Conservation (phyloP, 2,797 vertebrate species). For the Xenentodon cancila region DNA sequence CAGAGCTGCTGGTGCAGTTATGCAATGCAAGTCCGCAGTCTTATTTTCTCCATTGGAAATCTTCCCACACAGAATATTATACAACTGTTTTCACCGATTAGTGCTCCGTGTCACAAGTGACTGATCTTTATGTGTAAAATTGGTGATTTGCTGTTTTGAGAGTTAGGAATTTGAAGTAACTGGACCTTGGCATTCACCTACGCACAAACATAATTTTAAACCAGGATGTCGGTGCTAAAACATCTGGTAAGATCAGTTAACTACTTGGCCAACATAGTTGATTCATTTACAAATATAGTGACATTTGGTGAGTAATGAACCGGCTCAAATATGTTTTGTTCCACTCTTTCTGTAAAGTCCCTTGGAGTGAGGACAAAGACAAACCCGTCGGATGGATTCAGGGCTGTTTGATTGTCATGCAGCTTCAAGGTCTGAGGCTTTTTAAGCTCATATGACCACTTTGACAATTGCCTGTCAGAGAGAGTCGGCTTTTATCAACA, state of each 20-base stretch:
- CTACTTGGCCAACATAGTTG: background rate
- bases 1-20: no score
- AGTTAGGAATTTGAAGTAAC: background rate
- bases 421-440: constrained; percentile 52
- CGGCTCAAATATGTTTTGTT: constrained; percentile 8
- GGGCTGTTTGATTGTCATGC: constrained; percentile 56
- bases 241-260: constrained; percentile 1
- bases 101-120: no score
- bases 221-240: background rate
- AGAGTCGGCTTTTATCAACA: constrained; percentile 47
- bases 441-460: constrained; percentile 60
- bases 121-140: no score
- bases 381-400: constrained; percentile 48
- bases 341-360: constrained; percentile 30
- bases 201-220: background rate
- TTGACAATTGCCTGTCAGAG: constrained; percentile 56
- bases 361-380: constrained; percentile 45
- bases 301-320: constrained; percentile 11
- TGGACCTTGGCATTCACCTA: background rate
- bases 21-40: no score
- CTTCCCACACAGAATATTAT: no score
- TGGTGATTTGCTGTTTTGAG: background rate
- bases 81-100: no score
- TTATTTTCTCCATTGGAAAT: no score
- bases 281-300: constrained; percentile 11